A percentile compares a stretch with the other conserved stretches of the same genome.
Conservation (phyloP, 2,888 invertebrate genomes). For the Oxycera nigricornis region DNA sequence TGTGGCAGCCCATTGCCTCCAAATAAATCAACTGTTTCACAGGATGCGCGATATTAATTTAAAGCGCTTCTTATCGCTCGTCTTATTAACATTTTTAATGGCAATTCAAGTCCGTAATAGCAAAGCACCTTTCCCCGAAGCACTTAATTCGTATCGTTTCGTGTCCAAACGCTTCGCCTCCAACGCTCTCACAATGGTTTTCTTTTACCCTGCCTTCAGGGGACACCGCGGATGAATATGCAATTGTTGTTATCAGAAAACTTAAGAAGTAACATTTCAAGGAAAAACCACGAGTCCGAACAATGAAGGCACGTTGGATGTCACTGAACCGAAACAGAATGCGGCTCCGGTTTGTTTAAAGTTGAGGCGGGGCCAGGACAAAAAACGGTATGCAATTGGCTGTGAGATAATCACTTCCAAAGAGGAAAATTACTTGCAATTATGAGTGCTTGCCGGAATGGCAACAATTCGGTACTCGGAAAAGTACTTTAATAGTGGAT, state of each 20-base stretch:
- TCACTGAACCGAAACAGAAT: constrained; percentile 32
- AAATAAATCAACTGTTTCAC: too few species aligned
- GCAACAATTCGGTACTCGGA: constrained; percentile 42
- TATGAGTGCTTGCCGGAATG: constrained; percentile 40
- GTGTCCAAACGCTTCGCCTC: not conserved
- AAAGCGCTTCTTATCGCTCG: not conserved
- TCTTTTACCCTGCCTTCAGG: constrained; percentile 13
- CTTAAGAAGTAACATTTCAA: not conserved
- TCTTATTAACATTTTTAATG: not conserved
- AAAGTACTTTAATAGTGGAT: constrained; percentile 5
- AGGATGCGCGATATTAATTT: constrained; percentile 1
- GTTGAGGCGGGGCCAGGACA: constrained; percentile 35
- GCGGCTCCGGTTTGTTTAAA: constrained; percentile 32
- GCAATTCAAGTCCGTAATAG: not conserved
- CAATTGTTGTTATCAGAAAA: not conserved
- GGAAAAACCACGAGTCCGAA: not conserved
- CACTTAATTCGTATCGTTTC: not conserved
- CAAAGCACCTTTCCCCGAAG: not conserved
- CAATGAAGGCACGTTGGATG: not conserved
- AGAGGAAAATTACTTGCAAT: constrained; percentile 45
- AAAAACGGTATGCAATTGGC: constrained; percentile 41
- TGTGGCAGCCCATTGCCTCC: too few species aligned
- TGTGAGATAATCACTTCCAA: constrained; percentile 41
- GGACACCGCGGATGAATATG: constrained; percentile 14
- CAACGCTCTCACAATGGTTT: not conserved